Percentiles rank a stretch among this genome's conserved stretches.
Conservation (phyloP, 2,888 invertebrate species). For the Euplexia lucipara region DNA sequence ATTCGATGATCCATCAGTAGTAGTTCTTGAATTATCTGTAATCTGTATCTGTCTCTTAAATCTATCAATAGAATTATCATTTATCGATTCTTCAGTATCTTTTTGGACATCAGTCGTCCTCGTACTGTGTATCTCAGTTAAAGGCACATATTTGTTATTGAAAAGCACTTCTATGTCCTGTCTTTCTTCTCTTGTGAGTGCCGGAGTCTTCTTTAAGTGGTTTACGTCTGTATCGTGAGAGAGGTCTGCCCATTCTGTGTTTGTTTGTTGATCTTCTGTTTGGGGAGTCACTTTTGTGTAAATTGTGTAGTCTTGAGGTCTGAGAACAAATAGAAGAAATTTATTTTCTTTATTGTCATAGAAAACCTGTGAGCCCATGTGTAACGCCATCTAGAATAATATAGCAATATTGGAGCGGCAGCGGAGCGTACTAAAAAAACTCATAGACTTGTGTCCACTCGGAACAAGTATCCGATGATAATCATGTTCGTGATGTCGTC, state of each 20-base stretch:
- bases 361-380: too few relatives aligned
- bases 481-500: too few relatives aligned
- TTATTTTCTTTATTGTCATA: neutral
- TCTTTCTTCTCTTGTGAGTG: constrained; percentile 72
- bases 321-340: constrained; percentile 42
- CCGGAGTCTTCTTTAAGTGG: constrained; percentile 70
- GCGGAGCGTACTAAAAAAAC: too few relatives aligned
- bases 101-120: constrained; percentile 12
- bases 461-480: too few relatives aligned
- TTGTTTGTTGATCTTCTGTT: constrained; percentile 16
- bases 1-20: too few relatives aligned
- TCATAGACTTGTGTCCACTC: too few relatives aligned
- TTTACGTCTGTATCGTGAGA: constrained; percentile 85
- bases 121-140: constrained; percentile 64
- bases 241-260: constrained; percentile 77
- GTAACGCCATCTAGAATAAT: too few relatives aligned
- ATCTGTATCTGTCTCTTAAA: constrained; percentile 14
- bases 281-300: neutral
- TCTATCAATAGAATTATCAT: constrained; percentile 43
- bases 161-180: constrained; percentile 77
- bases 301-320: constrained; percentile 16
- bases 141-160: constrained; percentile 74
- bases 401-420: too few relatives aligned
- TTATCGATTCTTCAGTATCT: constrained; percentile 16
- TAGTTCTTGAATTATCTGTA: neutral